A percentile compares a stretch with the other conserved stretches of the same genome.
Evolutionary conservation across 2,888 invertebrate genomes (phyloP).

Genomic region (Brachyopa scutellaris): DNA sequence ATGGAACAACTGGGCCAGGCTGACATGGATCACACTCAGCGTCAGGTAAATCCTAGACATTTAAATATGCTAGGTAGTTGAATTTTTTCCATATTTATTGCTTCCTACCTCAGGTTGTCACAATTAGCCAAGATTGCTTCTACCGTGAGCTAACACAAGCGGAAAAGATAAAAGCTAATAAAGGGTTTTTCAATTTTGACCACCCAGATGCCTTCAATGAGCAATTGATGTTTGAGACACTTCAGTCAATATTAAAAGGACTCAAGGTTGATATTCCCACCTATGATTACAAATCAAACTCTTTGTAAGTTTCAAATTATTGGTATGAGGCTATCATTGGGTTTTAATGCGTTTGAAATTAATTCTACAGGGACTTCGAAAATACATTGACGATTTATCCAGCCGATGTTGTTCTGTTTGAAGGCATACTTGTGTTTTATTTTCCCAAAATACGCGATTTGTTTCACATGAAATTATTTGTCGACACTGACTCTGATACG

Average conservation of each 20-base stretch:
- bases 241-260: conserved; percentile 92
- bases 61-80: not conserved
- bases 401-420: conserved; percentile 97
- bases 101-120: conserved; percentile 87
- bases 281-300: conserved; percentile 96
- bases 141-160: conserved; percentile 92
- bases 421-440: conserved; percentile 99
- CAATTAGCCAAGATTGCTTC: conserved; percentile 98
- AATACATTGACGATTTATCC: conserved; percentile 92
- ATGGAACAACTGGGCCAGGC: conserved; percentile 98
- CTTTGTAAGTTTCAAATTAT: conserved; percentile 88
- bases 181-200: conserved; percentile 98
- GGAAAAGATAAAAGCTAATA: conserved; percentile 91
- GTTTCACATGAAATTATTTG: conserved; percentile 99
- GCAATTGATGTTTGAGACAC: conserved; percentile 89
- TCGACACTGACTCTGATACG: conserved; percentile 99
- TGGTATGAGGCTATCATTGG: too few species aligned
- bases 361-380: conserved; percentile 83
- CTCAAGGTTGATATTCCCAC: conserved; percentile 94
- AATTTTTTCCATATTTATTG: not conserved
- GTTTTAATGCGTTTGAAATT: not conserved
- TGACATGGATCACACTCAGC: conserved; percentile 92
- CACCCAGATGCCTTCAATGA: conserved; percentile 99
- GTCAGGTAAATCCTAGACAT: conserved; percentile 83
- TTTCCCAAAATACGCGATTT: conserved; percentile 96